Evolutionary conservation across 2,888 invertebrate species (phyloP).

Genomic region (Ophion ventricosus): DNA sequence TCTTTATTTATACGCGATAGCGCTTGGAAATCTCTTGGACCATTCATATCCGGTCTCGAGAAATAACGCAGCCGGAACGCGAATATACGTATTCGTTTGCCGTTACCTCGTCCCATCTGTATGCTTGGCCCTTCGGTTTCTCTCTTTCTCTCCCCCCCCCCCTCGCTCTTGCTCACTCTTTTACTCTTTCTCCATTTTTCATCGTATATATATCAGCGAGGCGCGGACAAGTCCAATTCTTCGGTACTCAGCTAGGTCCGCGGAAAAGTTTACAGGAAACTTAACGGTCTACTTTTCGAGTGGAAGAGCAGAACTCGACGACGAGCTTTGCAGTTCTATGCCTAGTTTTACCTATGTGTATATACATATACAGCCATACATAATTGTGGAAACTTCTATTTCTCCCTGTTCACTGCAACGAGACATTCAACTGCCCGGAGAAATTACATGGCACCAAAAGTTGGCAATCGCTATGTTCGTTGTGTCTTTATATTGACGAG

Average conservation of each 20-base stretch:
- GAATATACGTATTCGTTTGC: slow-evolving; percentile 47
- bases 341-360: slow-evolving; percentile 26
- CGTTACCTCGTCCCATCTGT: slow-evolving; percentile 18
- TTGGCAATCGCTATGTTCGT: slow-evolving; percentile 52
- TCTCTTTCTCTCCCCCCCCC: background rate
- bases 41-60: slow-evolving; percentile 46
- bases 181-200: slow-evolving; percentile 16
- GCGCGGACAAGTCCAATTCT: slow-evolving; percentile 51
- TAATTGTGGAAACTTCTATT: background rate
- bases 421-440: background rate
- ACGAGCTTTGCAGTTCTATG: slow-evolving; percentile 17
- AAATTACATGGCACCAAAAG: slow-evolving; percentile 26
- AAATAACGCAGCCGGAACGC: slow-evolving; percentile 54
- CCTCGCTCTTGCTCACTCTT: background rate
- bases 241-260: slow-evolving; percentile 7
- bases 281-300: slow-evolving; percentile 55
- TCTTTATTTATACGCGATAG: slow-evolving; percentile 48
- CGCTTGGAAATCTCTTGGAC: slow-evolving; percentile 26
- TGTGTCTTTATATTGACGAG: slow-evolving; percentile 28
- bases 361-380: background rate
- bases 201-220: slow-evolving; percentile 29
- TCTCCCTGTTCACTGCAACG: background rate
- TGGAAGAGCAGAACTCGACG: slow-evolving; percentile 39
- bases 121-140: background rate
- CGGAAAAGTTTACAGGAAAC: slow-evolving; percentile 56